Base-by-base conservation (phyloP, 2,113 vertebrate genomes). In the Mesocricetus auratus region DNA sequence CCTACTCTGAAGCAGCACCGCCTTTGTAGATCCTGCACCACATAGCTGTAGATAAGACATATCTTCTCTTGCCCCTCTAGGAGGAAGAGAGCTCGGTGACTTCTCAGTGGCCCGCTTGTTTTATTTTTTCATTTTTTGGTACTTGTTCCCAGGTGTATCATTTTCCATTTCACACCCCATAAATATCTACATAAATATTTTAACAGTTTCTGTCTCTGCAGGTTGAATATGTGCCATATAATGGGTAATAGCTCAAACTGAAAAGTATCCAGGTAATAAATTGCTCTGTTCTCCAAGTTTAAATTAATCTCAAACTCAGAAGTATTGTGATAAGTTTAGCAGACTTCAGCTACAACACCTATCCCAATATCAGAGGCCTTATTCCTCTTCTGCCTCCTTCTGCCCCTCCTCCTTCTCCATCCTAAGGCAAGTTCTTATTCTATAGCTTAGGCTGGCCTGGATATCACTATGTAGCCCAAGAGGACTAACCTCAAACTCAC, bases 141-240 rank as follows among this genome's bases (percentile, higher is more conserved):
- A 79, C 82, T 89, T 94, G 82, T 95, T 97, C 96, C 92, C 92
- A 94, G 89, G 69, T 89, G 96, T 94, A 93, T 96, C 95, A 93
- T 93, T 97, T 97, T 94, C 92, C 86, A 93, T 96, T 96, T 94
- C 91, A 96, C 86, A 95, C 78, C 31, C 94, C 94, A 96, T 97
- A 95, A 97, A 96, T 96, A 97, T 58, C 89, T 74, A 87, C 94
- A 94, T 97, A 97, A 97, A 97, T 97, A 97, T 96, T 97, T 96
- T 31, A 77, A 93, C 92, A 95, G 94, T 93, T 95, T 96, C 90
- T 94, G 69, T 96, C 94, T 96, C 86, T 95, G 53, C 45, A 75
- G 89, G 50, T 87, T 90, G 82, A 87, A 58, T 91, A 68, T 94
- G 45, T 94, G 60, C 53, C 42, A 56, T 91, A 85, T 93, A 95